phyloP scores from a whole-genome alignment of 1,140 invertebrate genomes.

The Dreissena polymorpha region DNA sequence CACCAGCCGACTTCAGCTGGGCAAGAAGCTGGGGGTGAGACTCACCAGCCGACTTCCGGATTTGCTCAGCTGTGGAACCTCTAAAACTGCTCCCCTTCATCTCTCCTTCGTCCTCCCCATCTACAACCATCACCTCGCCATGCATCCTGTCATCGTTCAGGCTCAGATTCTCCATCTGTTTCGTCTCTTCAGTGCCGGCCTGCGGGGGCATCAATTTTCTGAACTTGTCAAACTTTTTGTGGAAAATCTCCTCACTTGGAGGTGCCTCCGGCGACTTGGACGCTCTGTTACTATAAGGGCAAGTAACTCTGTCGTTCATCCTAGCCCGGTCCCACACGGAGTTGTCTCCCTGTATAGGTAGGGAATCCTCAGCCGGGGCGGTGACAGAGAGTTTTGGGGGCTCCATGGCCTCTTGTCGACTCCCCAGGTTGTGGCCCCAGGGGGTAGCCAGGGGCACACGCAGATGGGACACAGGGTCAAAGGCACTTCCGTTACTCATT shows the following conservation, averaged over 20 bases:
- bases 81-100: neutral
- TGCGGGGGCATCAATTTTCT: conserved; percentile 64
- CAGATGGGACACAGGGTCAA: conserved; percentile 42
- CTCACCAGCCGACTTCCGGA: conserved; percentile 69
- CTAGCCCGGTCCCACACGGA: neutral
- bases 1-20: too few relatives aligned
- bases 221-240: conserved; percentile 78
- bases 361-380: conserved; percentile 47
- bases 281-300: neutral
- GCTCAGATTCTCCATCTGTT: conserved; percentile 37
- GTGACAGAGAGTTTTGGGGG: conserved; percentile 39
- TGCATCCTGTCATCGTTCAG: conserved; percentile 48
- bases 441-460: conserved; percentile 17
- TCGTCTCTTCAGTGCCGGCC: conserved; percentile 37
- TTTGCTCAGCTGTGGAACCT: conserved; percentile 28
- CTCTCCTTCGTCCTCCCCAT: neutral
- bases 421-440: conserved; percentile 1
- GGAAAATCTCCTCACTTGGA: conserved; percentile 63
- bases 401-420: conserved; percentile 3
- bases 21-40: conserved; percentile 74
- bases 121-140: conserved; percentile 49
- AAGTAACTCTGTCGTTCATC: neutral
- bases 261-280: neutral
- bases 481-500: conserved; percentile 41
- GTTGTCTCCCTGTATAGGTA: neutral